A percentile compares a stretch with the other conserved stretches of the same genome.
Conservation (phyloP, 2,797 vertebrate genomes). For the Lutjanus argentimaculatus region DNA sequence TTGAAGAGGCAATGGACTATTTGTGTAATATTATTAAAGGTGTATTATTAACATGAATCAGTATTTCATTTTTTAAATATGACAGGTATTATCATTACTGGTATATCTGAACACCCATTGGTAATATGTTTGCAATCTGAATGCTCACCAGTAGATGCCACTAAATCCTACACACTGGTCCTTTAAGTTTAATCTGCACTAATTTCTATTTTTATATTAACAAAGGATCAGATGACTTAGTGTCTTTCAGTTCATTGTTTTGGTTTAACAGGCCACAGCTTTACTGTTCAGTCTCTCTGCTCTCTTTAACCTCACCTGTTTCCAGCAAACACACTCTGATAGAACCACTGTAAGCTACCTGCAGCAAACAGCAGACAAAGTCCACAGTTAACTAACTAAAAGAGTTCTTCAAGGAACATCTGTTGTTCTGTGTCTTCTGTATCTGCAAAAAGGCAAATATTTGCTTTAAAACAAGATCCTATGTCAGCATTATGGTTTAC, state of each 20-base stretch:
- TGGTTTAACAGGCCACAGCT: background rate
- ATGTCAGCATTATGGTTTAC: background rate
- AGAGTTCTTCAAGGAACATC: background rate
- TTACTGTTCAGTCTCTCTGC: background rate
- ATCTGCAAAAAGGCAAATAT: background rate
- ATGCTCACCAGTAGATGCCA: too few relatives aligned
- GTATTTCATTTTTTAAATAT: too few relatives aligned
- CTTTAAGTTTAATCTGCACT: too few relatives aligned
- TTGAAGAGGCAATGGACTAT: too few relatives aligned
- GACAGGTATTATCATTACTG: too few relatives aligned
- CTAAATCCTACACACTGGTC: too few relatives aligned
- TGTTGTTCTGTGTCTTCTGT: background rate
- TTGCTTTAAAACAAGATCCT: background rate
- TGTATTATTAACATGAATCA: too few relatives aligned
- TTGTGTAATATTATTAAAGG: too few relatives aligned
- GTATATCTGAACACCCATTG: too few relatives aligned
- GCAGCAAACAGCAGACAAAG: background rate
- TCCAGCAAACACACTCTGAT: too few relatives aligned
- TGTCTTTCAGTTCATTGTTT: background rate
- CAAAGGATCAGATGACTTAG: background rate
- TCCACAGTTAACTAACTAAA: background rate
- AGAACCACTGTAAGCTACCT: background rate
- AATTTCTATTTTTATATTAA: background rate
- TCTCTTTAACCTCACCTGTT: background rate
- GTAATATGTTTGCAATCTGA: too few relatives aligned